A percentile compares a stretch with the other conserved stretches of the same genome.
Conservation (phyloP, 2,797 vertebrate species). For the Acanthiza pusilla region DNA sequence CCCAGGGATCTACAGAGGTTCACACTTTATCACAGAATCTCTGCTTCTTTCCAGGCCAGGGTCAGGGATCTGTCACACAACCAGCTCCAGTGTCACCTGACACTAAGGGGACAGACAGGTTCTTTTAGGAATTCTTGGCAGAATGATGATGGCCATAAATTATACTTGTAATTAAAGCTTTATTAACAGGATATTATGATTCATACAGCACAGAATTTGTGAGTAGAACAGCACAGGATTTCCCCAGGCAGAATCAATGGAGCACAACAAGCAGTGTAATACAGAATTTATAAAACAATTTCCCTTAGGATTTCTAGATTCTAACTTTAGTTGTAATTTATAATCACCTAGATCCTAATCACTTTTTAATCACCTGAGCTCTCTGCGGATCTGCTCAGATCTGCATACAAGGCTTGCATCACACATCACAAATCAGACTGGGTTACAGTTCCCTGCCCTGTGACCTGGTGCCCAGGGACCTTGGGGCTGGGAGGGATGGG, state of each 20-base stretch:
- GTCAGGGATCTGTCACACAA: background rate
- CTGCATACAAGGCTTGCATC: background rate
- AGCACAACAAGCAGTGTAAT: background rate
- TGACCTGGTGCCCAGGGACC: background rate
- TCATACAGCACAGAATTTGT: background rate
- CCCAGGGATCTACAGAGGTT: background rate
- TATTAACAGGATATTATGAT: background rate
- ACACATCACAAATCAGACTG: background rate
- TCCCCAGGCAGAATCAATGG: background rate
- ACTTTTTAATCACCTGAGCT: background rate
- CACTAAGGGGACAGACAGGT: background rate
- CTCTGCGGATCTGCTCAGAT: background rate
- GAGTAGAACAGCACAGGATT: background rate
- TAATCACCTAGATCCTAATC: background rate
- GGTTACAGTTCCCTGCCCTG: background rate
- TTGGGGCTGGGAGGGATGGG: background rate
- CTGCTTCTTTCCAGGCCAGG: background rate
- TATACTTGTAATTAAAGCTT: background rate
- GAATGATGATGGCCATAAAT: background rate
- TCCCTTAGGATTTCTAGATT: background rate
- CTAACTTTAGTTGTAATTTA: background rate
- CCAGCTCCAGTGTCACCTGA: rapidly evolving
- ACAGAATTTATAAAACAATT: background rate
- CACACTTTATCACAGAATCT: background rate
- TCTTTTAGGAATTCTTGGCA: background rate